Base-by-base conservation (phyloP, 2,888 invertebrate species). In the Pyralis farinalis region DNA sequence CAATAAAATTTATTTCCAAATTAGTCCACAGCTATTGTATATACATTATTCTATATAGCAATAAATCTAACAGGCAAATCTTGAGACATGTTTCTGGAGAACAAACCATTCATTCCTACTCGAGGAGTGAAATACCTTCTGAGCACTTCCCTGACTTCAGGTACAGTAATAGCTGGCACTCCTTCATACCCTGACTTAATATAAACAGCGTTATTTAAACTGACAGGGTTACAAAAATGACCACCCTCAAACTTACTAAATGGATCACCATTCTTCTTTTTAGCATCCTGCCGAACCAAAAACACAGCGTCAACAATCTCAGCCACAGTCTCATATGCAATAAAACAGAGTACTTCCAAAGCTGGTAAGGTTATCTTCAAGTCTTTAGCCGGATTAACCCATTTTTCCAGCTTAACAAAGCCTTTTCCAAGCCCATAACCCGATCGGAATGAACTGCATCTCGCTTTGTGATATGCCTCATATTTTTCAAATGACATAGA, bases 281-380 rank as follows among this genome's bases (percentile, higher is more conserved):
- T 92, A 29, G 91, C 91, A 70, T 97, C 97, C 59, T 96, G 92
- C 32, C 96, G 90, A 1, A 97, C 93, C 34, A 97, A 71, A 47
- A 97, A 92, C 0, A 96, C 94, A 55, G 94, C 92, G 78, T 97
- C 97, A 1, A 96, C 93, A 42, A 97, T 92, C 70, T 96, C 95
- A 0, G 97, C 97, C 5, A 98, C 94, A 0, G 96, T 96, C 83
- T 98, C 97, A 71, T 96, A 96, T 0, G 97, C 96, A 51, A 97
- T 88, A 68, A 97, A 97, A 34, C 94, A 92, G 47, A 98, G 75
- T 1, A 97, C 93, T 65, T 95, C 95, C 57, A 95, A 83, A 0
- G 95, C 95, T 35, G 92, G 84, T 10, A 85, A 77, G 0, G 91
- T 83, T 35, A 95, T 89, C 31, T 89, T 91, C 11, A 93, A 69